Conservation (phyloP, 2,113 vertebrate genomes). For the Cettia cetti region DNA sequence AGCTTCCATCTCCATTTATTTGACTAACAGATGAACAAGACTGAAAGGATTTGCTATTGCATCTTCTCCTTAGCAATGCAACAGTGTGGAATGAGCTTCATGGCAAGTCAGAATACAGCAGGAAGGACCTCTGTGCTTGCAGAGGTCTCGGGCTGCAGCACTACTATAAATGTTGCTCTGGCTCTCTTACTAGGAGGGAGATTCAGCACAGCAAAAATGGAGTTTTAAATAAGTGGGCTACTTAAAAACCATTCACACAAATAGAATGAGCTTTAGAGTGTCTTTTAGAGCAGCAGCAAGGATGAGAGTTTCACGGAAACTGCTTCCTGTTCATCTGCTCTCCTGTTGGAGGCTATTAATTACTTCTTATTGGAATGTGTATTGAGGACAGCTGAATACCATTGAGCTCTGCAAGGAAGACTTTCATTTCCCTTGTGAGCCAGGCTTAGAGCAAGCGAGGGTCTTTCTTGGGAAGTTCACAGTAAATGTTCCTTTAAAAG, state of each 20-base stretch:
- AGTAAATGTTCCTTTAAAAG: not conserved
- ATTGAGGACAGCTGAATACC: not conserved
- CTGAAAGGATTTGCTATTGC: not conserved
- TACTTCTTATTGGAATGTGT: not conserved
- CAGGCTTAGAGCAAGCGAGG: not conserved
- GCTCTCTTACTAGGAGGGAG: not conserved
- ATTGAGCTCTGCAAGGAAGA: not conserved
- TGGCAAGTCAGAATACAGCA: not conserved
- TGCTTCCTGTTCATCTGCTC: not conserved
- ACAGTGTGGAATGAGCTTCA: not conserved
- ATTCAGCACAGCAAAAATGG: not conserved
- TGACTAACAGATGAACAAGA: not conserved
- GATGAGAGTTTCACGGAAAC: not conserved
- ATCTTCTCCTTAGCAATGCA: not conserved
- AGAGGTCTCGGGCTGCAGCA: not conserved
- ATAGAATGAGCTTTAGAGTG: not conserved
- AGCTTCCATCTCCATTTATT: not conserved
- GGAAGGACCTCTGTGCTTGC: not conserved
- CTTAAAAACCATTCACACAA: not conserved
- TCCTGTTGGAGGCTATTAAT: not conserved
- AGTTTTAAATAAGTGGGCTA: not conserved
- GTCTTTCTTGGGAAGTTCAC: not conserved
- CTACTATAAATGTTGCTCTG: not conserved
- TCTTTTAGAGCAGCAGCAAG: not conserved
- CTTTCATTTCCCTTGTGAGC: not conserved